Conservation (phyloP, 23 tunicate genomes). For the Trididemnum clinides region DNA sequence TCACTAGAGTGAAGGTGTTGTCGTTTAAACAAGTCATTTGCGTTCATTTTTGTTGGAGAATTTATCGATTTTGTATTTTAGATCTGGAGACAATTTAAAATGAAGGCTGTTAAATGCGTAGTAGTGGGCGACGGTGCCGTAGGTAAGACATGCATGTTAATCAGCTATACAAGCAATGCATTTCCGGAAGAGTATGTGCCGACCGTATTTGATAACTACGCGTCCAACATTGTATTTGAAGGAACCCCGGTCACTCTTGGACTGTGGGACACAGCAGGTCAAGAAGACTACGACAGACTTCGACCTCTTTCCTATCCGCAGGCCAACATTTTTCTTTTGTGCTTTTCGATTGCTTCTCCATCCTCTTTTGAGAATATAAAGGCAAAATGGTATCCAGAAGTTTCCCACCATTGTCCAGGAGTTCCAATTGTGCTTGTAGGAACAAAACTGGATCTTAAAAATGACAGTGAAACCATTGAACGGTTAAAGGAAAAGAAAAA, state of each 20-base stretch:
- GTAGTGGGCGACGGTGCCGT: constrained; percentile 67
- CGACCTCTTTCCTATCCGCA: constrained; percentile 14
- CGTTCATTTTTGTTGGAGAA: too few relatives aligned
- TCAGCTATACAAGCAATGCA: constrained; percentile 45
- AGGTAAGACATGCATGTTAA: constrained; percentile 47
- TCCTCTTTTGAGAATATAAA: background rate
- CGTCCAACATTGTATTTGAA: constrained; percentile 32
- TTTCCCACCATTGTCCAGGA: background rate
- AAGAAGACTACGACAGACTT: constrained; percentile 59
- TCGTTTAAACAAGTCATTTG: too few relatives aligned
- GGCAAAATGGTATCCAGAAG: background rate
- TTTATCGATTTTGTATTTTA: too few relatives aligned
- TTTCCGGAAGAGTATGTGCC: constrained; percentile 53
- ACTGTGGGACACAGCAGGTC: constrained; percentile 62
- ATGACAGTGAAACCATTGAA: background rate
- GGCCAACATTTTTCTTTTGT: background rate
- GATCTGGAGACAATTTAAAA: too few relatives aligned
- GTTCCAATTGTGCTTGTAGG: background rate
- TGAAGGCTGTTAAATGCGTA: constrained; percentile 35
- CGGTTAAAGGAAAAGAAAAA: background rate
- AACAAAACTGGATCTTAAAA: background rate
- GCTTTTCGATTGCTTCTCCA: constrained; percentile 3
- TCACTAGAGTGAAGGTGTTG: too few relatives aligned
- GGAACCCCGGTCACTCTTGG: constrained; percentile 9
- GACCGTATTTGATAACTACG: constrained; percentile 59